These are phyloP conservation scores for Aldabrachelys gigantea DNA, from an alignment of 2,113 vertebrate species.

Conservation along the genomic window DNA sequence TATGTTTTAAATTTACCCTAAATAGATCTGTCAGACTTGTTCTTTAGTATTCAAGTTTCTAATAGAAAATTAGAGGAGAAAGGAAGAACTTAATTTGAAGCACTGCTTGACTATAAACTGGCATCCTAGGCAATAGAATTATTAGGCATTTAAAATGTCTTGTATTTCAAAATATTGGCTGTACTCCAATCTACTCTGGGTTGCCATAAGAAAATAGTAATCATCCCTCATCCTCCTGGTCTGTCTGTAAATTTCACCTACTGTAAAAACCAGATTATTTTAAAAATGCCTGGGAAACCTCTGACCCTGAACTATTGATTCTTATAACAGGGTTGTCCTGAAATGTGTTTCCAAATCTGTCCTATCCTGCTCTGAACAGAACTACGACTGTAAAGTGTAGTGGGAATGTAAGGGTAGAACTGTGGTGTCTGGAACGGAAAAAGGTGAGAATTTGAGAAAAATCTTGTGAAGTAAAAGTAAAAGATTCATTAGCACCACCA, in stretches of 20 bases:
- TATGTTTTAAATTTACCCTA: constrained; percentile 59
- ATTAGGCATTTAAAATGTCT: constrained; percentile 49
- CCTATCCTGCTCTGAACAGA: not conserved
- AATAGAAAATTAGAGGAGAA: constrained; percentile 70
- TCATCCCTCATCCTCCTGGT: not conserved
- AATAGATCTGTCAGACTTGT: constrained; percentile 57
- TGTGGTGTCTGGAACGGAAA: constrained; percentile 20
- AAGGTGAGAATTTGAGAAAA: not conserved
- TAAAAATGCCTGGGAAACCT: not conserved
- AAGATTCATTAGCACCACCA: not conserved
- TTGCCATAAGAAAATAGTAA: not conserved
- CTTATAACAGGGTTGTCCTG: constrained; percentile 25
- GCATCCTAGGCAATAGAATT: constrained; percentile 44
- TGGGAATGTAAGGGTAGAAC: not conserved
- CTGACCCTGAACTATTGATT: not conserved
- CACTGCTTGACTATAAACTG: constrained; percentile 52
- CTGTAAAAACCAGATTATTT: accelerated
- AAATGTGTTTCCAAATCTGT: not conserved
- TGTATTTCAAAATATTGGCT: not conserved
- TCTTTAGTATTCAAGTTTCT: constrained; percentile 58
- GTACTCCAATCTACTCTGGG: not conserved
- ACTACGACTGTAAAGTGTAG: constrained; percentile 7
- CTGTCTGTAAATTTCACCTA: not conserved
- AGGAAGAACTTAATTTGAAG: constrained; percentile 72
- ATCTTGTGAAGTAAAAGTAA: constrained; percentile 17